Base-by-base conservation (phyloP, 1,140 invertebrate genomes). In the Conopomorpha cramerella region DNA sequence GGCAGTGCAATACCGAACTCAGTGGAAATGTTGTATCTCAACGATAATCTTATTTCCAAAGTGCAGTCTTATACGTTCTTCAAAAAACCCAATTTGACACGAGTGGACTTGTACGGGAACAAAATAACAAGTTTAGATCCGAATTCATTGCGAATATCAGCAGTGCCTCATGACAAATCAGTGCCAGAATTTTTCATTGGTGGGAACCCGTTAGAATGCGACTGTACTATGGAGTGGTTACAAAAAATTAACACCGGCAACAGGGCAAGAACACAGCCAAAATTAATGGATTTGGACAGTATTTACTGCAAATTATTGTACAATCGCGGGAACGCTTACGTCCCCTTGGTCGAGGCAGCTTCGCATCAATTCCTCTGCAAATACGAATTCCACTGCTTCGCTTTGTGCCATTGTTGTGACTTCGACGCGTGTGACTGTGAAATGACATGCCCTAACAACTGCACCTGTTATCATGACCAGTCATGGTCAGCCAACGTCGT, bases 401-500 rank as follows among this genome's bases (percentile, higher is more conserved):
- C 92, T 0, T 64, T 93, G 28, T 96, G 93, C 61, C 90, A 95
- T 46, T 96, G 93, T 70, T 96, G 93, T 65, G 93, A 96, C 58
- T 96, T 93, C 55, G 92, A 94, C 64, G 92, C 92, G 14, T 96
- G 93, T 66, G 89, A 96, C 61, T 96, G 93, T 78, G 91, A 95
- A 80, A 95, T 96, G 92, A 94, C 89, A 13, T 96, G 93, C 55
- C 93, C 93, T 13, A 84, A 84, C 30, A 91, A 93, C 54, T 96
- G 93, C 65, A 90, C 89, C 17, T 96, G 93, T 71, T 95, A 93
- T 74, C 91, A 95, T 56, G 92, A 95, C 66, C 89, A 93, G 57
- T 90, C 89, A 10, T 95, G 92, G 91, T 88, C 88, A 17, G 90
- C 91, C 7, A 96, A 96, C 66, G 89, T 95, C 17, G 92, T 96